These are phyloP conservation scores for Zapus hudsonius DNA, from an alignment of 2,113 vertebrate species.

Conservation along the genomic window DNA sequence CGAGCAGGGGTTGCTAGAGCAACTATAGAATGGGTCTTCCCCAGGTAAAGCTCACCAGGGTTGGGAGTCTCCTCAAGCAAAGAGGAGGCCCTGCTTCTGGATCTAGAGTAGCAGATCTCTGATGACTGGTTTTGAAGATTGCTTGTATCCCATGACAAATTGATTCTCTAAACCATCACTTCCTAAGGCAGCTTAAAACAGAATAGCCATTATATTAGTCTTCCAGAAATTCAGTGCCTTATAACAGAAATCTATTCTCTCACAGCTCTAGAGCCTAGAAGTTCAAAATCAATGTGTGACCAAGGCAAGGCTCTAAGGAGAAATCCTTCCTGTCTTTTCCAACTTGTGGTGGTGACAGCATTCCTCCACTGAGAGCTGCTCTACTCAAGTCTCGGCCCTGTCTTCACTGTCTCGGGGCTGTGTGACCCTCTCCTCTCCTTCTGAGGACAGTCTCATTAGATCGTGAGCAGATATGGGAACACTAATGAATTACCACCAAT, in stretches of 20 bases:
- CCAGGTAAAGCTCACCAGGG: neutral
- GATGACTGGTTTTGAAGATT: neutral
- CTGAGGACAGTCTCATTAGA: neutral
- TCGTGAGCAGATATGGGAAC: neutral
- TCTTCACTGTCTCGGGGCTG: neutral
- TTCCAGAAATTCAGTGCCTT: neutral
- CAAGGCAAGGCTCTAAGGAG: neutral
- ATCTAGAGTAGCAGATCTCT: neutral
- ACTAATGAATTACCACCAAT: neutral
- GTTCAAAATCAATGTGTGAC: neutral
- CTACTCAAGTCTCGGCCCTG: neutral
- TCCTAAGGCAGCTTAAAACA: neutral
- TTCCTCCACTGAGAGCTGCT: neutral
- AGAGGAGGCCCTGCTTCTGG: neutral
- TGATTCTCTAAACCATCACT: neutral
- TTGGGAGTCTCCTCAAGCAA: too few relatives aligned
- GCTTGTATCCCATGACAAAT: neutral
- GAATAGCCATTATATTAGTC: neutral
- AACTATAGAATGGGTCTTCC: rapidly evolving
- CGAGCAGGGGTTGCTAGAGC: neutral
- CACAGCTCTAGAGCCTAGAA: neutral
- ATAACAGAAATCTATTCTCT: neutral
- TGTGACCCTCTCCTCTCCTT: neutral
- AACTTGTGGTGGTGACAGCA: neutral
- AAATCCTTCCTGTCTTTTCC: neutral